Evolutionary conservation across 2,888 invertebrate genomes (phyloP).

Genomic region (Epicampocera succincta): DNA sequence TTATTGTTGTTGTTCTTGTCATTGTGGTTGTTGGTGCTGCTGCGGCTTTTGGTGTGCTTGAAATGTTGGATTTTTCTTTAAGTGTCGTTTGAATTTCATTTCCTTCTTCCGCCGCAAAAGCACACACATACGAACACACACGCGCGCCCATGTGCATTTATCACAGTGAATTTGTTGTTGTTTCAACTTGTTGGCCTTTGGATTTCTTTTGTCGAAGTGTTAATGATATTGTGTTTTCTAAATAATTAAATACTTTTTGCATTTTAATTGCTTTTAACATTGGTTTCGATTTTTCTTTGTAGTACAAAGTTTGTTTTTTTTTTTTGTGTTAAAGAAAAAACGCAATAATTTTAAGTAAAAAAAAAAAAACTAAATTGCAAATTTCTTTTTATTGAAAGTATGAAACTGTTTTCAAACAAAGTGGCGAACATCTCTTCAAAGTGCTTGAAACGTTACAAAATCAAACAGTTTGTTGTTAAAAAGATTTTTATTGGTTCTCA

Average conservation of each 20-base stretch:
- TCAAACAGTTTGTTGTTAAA: neutral
- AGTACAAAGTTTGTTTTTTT: neutral
- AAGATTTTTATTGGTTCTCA: neutral
- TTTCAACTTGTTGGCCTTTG: slow-evolving; percentile 60
- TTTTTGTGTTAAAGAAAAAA: neutral
- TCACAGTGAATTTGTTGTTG: slow-evolving; percentile 16
- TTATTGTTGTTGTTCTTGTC: slow-evolving; percentile 25
- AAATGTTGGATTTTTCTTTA: slow-evolving; percentile 58
- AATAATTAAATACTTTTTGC: slow-evolving; percentile 39
- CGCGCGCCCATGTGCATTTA: neutral
- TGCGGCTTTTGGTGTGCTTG: slow-evolving; percentile 20
- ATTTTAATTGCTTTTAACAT: slow-evolving; percentile 33
- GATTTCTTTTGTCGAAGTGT: slow-evolving; percentile 39
- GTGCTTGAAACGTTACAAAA: neutral
- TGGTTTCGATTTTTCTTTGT: slow-evolving; percentile 34
- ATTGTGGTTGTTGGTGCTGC: slow-evolving; percentile 22
- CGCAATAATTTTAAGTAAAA: slow-evolving; percentile 1
- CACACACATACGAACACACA: slow-evolving; percentile 16
- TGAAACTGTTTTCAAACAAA: neutral
- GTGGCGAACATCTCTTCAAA: neutral
- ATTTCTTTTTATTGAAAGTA: neutral
- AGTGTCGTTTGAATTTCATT: slow-evolving; percentile 65
- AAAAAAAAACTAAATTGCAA: slow-evolving; percentile 4
- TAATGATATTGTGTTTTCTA: slow-evolving; percentile 62
- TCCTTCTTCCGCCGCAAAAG: slow-evolving; percentile 65